Conservation (phyloP, 1,140 invertebrate genomes). For the Berghia stephanieae region DNA sequence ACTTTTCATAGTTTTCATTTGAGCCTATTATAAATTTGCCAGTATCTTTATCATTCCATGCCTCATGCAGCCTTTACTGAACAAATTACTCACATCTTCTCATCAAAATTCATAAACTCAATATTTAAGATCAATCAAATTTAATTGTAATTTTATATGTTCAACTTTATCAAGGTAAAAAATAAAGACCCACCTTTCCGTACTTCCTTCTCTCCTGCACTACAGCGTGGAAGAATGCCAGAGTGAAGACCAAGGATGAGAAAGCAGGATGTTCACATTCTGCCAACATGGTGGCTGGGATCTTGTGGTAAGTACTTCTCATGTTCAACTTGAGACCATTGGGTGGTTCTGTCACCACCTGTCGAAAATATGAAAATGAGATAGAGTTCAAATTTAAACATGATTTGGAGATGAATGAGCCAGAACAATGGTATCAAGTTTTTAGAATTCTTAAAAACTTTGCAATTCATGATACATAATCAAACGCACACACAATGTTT, state of each 20-base stretch:
- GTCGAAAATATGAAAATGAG: slow-evolving; percentile 37
- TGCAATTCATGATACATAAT: too few species aligned
- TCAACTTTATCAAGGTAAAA: background rate
- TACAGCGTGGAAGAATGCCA: slow-evolving; percentile 91
- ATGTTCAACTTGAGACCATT: slow-evolving; percentile 89
- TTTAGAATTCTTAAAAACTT: too few species aligned
- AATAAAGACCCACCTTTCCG: slow-evolving; percentile 74
- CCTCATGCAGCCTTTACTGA: too few species aligned
- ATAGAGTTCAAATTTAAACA: slow-evolving; percentile 4
- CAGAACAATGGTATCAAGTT: too few species aligned
- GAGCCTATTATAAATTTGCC: too few species aligned
- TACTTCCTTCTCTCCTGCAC: slow-evolving; percentile 89
- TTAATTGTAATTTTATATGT: too few species aligned
- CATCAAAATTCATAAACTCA: too few species aligned
- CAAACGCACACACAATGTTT: too few species aligned
- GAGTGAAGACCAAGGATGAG: slow-evolving; percentile 81
- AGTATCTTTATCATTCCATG: too few species aligned
- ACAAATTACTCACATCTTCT: too few species aligned
- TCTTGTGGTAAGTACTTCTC: slow-evolving; percentile 87
- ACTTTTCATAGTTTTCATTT: too few species aligned
- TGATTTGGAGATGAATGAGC: slow-evolving; percentile 22
- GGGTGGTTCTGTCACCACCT: slow-evolving; percentile 88
- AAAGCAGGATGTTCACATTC: slow-evolving; percentile 79
- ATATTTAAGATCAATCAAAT: too few species aligned
- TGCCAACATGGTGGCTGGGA: slow-evolving; percentile 76